phyloP scores from a whole-genome alignment of 1,140 invertebrate genomes.

The Pantala flavescens region DNA sequence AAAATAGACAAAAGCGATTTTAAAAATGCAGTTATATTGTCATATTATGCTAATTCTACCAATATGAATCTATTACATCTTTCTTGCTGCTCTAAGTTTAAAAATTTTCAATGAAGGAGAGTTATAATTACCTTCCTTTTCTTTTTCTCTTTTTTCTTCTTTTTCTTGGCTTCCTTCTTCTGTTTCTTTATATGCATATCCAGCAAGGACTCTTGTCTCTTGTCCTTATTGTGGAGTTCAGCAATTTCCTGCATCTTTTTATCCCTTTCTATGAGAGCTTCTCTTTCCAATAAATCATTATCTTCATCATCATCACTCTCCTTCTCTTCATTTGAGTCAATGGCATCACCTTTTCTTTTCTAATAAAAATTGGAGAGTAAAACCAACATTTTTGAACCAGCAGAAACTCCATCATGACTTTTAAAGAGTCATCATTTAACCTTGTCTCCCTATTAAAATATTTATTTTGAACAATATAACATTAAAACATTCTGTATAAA shows the following conservation, averaged over 20 bases:
- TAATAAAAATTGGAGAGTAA: too few relatives aligned
- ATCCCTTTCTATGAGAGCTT: slow-evolving; percentile 28
- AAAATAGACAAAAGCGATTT: too few relatives aligned
- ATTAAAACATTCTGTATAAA: too few relatives aligned
- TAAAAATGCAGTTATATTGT: too few relatives aligned
- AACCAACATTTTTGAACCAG: too few relatives aligned
- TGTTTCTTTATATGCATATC: slow-evolving; percentile 71
- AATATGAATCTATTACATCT: too few relatives aligned
- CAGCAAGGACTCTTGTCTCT: slow-evolving; percentile 61
- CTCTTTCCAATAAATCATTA: neutral
- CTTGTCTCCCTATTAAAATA: too few relatives aligned
- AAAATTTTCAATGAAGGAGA: neutral
- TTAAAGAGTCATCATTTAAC: too few relatives aligned
- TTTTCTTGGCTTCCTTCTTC: slow-evolving; percentile 48
- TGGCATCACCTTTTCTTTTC: slow-evolving; percentile 11
- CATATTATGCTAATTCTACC: too few relatives aligned
- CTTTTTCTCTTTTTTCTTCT: slow-evolving; percentile 41
- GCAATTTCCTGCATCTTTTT: slow-evolving; percentile 31
- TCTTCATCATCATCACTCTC: neutral
- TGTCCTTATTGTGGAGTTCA: slow-evolving; percentile 33
- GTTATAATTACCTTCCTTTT: neutral
- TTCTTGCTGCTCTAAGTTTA: too few relatives aligned
- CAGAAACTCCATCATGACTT: too few relatives aligned
- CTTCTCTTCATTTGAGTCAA: neutral
- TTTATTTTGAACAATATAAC: too few relatives aligned